Evolutionary conservation across 2,113 vertebrate genomes (phyloP).

Genomic region (Cyphomyrus discorhynchus): DNA sequence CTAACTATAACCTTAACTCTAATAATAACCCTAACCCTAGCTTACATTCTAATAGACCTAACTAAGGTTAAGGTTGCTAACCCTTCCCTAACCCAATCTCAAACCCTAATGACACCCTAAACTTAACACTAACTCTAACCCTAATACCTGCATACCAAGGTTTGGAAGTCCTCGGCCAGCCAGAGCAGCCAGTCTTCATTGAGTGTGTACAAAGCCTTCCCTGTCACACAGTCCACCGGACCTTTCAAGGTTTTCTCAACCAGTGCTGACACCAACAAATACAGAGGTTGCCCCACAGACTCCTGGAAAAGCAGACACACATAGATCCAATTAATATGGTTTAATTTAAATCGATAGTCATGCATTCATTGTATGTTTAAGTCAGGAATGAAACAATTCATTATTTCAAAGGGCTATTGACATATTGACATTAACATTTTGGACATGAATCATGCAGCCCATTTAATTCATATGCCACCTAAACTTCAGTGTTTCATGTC

Average conservation of each 20-base stretch:
- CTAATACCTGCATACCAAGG: constrained; percentile 62
- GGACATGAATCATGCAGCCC: not conserved
- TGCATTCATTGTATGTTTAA: not conserved
- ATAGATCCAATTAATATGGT: not conserved
- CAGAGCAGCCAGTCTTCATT: constrained; percentile 95
- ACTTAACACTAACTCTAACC: not conserved
- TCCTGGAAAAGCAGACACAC: constrained; percentile 59
- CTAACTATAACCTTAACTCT: not conserved
- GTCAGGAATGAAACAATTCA: not conserved
- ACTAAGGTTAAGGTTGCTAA: too few species aligned
- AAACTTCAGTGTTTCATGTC: not conserved
- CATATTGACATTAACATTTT: not conserved
- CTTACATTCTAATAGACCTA: not conserved
- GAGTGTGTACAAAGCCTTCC: constrained; percentile 87
- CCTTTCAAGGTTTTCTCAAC: constrained; percentile 86
- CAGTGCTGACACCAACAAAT: constrained; percentile 79
- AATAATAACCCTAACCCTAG: not conserved
- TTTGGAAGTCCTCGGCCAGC: constrained; percentile 81
- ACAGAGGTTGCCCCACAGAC: constrained; percentile 83
- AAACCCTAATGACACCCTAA: not conserved
- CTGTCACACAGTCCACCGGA: constrained; percentile 84
- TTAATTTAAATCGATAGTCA: not conserved
- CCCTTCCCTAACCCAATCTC: not conserved
- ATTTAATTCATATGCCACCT: not conserved
- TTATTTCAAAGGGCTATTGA: not conserved